Evolutionary conservation across 2,797 vertebrate species (phyloP).

Genomic region (Acropternis orthonyx): DNA sequence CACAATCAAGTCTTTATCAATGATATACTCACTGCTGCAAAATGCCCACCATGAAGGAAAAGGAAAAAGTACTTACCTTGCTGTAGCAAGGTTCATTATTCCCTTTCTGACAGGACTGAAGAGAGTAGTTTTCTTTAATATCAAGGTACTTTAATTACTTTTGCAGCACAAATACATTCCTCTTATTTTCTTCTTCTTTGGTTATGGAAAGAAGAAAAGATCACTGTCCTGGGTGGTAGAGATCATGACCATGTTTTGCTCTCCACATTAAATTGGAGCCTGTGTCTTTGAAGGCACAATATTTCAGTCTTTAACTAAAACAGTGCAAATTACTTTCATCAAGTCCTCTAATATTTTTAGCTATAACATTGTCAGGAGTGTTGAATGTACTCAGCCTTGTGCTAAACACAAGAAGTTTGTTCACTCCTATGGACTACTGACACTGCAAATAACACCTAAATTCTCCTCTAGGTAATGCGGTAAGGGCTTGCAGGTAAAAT

Average conservation of each 20-base stretch:
- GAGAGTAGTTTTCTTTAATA: neutral
- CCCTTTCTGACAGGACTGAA: neutral
- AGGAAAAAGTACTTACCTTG: neutral
- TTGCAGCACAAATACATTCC: neutral
- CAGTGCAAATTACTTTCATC: neutral
- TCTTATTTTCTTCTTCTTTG: neutral
- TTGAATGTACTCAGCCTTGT: slow-evolving; percentile 5
- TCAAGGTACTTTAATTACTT: neutral
- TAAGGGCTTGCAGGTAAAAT: neutral
- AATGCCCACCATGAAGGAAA: neutral
- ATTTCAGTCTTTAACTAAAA: neutral
- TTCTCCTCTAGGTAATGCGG: neutral
- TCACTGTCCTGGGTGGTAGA: neutral
- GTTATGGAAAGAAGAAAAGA: neutral
- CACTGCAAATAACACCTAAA: neutral
- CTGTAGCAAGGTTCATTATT: neutral
- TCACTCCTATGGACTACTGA: neutral
- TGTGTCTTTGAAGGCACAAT: neutral
- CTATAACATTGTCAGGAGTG: neutral
- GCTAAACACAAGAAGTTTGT: neutral
- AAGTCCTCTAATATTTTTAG: neutral
- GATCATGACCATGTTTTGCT: neutral
- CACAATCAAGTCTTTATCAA: neutral
- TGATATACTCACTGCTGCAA: neutral
- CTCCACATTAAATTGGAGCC: neutral